phyloP scores from a whole-genome alignment of 2,113 vertebrate species.

The Mastomys natalensis region DNA sequence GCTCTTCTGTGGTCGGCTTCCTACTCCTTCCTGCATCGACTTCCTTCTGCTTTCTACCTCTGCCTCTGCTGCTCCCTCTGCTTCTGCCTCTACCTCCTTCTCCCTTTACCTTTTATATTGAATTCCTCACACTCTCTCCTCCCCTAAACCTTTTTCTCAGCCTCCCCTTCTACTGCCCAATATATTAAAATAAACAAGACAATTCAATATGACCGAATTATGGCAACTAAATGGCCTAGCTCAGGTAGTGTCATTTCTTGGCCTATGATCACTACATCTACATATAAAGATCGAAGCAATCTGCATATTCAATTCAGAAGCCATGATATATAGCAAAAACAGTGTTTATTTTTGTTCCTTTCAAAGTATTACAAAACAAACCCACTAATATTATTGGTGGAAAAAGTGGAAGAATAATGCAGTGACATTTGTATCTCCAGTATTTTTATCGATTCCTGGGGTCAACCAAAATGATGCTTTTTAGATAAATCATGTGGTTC shows the following conservation, averaged over 20 bases:
- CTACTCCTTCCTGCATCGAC: too few relatives aligned
- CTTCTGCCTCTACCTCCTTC: too few relatives aligned
- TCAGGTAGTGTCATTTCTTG: constrained; percentile 35
- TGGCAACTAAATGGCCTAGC: background rate
- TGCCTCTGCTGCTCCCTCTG: too few relatives aligned
- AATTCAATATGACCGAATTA: constrained; percentile 17
- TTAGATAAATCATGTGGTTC: background rate
- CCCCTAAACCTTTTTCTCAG: too few relatives aligned
- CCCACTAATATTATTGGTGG: background rate
- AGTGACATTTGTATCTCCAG: background rate
- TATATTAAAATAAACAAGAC: constrained; percentile 38
- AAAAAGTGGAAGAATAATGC: background rate
- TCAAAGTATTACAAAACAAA: constrained; percentile 55
- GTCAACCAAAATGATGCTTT: background rate
- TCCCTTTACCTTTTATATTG: too few relatives aligned
- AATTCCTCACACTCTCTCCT: too few relatives aligned
- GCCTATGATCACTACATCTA: background rate
- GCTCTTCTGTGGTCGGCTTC: too few relatives aligned
- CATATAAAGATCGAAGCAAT: constrained; percentile 11
- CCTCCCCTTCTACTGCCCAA: too few relatives aligned
- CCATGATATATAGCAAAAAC: constrained; percentile 24
- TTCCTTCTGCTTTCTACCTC: too few relatives aligned
- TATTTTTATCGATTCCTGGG: background rate
- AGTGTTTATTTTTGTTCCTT: constrained; percentile 32
- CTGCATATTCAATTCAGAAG: background rate